These are phyloP conservation scores for Neelides folsomi DNA, from an alignment of 2,888 invertebrate species.

Conservation along the genomic window DNA sequence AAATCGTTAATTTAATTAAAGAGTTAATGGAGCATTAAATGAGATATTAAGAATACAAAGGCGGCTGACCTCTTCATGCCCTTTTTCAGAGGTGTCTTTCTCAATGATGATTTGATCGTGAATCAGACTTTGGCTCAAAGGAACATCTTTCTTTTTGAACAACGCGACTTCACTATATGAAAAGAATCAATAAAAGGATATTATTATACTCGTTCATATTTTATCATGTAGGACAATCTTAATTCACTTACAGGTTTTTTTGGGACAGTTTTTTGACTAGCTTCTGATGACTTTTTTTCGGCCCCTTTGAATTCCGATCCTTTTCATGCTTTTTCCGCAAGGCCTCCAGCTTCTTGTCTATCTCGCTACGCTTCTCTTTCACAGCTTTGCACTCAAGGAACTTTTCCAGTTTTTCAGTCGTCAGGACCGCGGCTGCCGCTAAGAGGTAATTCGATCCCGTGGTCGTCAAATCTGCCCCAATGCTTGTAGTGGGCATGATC, in stretches of 20 bases:
- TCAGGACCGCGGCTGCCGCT: constrained; percentile 44
- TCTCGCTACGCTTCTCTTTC: constrained; percentile 64
- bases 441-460: constrained; percentile 16
- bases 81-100: constrained; percentile 64
- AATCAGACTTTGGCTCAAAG: constrained; percentile 24
- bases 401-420: constrained; percentile 63
- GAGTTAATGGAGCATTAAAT: neutral
- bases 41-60: constrained; percentile 1
- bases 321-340: constrained; percentile 70
- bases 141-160: constrained; percentile 21
- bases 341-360: constrained; percentile 75
- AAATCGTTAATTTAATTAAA: neutral
- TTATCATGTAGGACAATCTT: neutral
- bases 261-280: constrained; percentile 62
- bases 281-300: constrained; percentile 50
- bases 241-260: constrained; percentile 63
- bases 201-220: too few species aligned
- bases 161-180: constrained; percentile 20
- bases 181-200: constrained; percentile 2
- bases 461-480: constrained; percentile 29
- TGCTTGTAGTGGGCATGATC: constrained; percentile 34
- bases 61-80: constrained; percentile 53
- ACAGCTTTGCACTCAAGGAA: constrained; percentile 68
- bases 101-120: constrained; percentile 55
- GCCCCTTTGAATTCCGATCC: constrained; percentile 35